phyloP scores from a whole-genome alignment of 2,113 vertebrate genomes.

The Oreocharis arfaki region DNA sequence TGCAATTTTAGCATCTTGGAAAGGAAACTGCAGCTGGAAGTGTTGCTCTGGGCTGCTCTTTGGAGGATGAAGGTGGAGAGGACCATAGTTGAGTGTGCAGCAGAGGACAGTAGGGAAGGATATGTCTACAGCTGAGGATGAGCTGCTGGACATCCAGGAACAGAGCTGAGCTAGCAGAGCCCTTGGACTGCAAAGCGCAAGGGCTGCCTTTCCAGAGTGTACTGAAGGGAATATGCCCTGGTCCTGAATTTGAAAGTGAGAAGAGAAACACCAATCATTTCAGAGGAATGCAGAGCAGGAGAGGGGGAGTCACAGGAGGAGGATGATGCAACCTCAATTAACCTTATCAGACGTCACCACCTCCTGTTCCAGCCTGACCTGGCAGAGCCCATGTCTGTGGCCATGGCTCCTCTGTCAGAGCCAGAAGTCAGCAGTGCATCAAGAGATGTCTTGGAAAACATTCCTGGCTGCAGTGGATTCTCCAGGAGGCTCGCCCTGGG shows the following conservation, averaged over 20 bases:
- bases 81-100: not conserved
- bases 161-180: not conserved
- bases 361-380: not conserved
- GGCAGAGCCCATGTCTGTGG: not conserved
- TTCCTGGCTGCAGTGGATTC: not conserved
- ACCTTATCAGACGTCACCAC: not conserved
- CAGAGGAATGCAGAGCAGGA: not conserved
- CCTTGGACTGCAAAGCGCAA: not conserved
- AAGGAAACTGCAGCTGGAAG: not conserved
- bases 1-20: not conserved
- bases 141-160: not conserved
- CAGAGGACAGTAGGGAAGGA: not conserved
- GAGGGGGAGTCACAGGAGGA: not conserved
- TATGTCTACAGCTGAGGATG: not conserved
- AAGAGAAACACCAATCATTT: not conserved
- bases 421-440: fast-evolving
- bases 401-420: not conserved
- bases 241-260: not conserved
- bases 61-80: not conserved
- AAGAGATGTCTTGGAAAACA: not conserved
- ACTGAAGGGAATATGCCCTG: not conserved
- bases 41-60: not conserved
- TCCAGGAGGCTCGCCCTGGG: not conserved
- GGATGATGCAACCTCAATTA: not conserved
- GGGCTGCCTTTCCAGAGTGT: not conserved